These are phyloP conservation scores for Takifugu rubripes DNA, from an alignment of 2,797 vertebrate species.

Conservation along the genomic window DNA sequence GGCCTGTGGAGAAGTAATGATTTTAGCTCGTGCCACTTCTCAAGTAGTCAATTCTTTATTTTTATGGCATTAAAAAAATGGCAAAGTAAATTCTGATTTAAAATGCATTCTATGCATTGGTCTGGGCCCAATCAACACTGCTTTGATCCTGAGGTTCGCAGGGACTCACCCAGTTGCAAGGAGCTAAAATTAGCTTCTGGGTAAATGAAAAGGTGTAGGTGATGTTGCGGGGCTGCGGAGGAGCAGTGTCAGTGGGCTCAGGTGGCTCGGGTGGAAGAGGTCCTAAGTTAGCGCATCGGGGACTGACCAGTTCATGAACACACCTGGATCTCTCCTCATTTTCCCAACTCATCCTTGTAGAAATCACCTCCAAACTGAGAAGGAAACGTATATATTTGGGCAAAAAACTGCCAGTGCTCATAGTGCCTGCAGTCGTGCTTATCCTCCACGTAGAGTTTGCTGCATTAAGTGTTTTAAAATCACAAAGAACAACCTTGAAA, in stretches of 20 bases:
- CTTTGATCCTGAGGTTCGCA: neutral
- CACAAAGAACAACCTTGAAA: too few species aligned
- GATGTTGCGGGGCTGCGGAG: neutral
- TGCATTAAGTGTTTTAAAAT: too few species aligned
- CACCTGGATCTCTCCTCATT: slow-evolving; percentile 25
- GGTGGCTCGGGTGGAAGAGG: slow-evolving; percentile 29
- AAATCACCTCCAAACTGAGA: too few species aligned
- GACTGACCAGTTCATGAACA: slow-evolving; percentile 29
- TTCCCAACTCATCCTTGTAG: too few species aligned
- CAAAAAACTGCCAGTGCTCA: too few species aligned
- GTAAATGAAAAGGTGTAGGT: neutral
- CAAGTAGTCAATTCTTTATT: neutral
- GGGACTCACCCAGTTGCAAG: slow-evolving; percentile 4
- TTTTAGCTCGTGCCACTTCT: neutral
- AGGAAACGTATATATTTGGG: too few species aligned
- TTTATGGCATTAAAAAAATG: neutral
- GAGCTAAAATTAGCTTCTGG: slow-evolving; percentile 18
- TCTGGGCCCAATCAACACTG: slow-evolving; percentile 1
- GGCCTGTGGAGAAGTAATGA: neutral
- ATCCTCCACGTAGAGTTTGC: too few species aligned
- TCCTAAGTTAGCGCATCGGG: slow-evolving; percentile 29
- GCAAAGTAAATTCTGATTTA: neutral
- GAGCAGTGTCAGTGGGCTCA: slow-evolving; percentile 29
- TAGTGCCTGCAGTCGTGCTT: too few species aligned
- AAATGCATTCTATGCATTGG: too few species aligned